Evolutionary conservation across 2,113 vertebrate species (phyloP).

Genomic region (Cochlearius cochlearius): DNA sequence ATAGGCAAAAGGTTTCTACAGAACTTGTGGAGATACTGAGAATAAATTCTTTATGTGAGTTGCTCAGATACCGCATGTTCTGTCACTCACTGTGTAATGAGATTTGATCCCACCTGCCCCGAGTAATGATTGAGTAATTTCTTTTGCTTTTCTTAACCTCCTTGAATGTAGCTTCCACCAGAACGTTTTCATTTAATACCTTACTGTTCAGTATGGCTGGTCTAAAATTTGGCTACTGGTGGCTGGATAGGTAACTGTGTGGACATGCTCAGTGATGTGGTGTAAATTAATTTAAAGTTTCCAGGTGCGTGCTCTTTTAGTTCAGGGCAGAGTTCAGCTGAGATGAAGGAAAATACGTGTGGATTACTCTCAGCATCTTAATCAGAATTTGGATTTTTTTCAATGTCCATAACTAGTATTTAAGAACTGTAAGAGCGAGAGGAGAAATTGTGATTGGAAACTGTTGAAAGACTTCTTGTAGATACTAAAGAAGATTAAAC

Average conservation of each 20-base stretch:
- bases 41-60: neutral
- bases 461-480: neutral
- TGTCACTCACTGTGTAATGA: neutral
- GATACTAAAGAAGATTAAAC: neutral
- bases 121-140: neutral
- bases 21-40: neutral
- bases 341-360: neutral
- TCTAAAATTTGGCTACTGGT: neutral
- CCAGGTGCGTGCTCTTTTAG: neutral
- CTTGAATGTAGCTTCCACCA: neutral
- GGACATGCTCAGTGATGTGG: neutral
- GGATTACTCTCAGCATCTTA: neutral
- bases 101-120: neutral
- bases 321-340: neutral
- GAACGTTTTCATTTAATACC: neutral
- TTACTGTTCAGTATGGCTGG: neutral
- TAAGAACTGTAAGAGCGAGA: neutral
- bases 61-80: neutral
- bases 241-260: neutral
- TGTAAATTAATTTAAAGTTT: neutral
- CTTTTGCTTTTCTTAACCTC: neutral
- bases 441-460: neutral
- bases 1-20: neutral
- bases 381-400: neutral
- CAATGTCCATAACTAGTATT: neutral